Conservation (phyloP, 2,113 vertebrate species). For the Brachyistius frenatus region DNA sequence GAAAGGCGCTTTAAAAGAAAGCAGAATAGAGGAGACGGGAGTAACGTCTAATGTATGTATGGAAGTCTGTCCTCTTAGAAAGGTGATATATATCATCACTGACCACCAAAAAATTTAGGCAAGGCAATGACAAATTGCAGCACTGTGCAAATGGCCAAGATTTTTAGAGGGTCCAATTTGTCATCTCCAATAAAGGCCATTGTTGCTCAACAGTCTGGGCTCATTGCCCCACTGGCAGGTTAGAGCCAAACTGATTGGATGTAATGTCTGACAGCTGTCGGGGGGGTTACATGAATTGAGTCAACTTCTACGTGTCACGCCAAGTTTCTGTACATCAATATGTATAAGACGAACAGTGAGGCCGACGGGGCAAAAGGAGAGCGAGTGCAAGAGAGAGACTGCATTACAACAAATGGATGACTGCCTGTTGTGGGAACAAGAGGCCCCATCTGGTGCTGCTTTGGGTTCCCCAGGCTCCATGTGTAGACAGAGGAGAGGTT, state of each 20-base stretch:
- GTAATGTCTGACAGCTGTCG: constrained; percentile 84
- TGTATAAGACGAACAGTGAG: constrained; percentile 66
- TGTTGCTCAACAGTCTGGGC: constrained; percentile 75
- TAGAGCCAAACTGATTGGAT: constrained; percentile 76
- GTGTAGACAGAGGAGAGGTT: constrained; percentile 50
- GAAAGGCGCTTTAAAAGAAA: constrained; percentile 35
- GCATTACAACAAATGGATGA: constrained; percentile 63
- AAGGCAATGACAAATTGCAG: constrained; percentile 78
- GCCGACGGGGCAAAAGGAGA: constrained; percentile 15
- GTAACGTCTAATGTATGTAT: constrained; percentile 26
- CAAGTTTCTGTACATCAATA: constrained; percentile 78
- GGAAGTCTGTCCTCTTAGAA: constrained; percentile 41
- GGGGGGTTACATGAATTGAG: constrained; percentile 60
- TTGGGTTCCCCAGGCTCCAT: constrained; percentile 65
- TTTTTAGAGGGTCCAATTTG: constrained; percentile 80
- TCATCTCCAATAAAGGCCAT: constrained; percentile 80
- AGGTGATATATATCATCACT: constrained; percentile 49
- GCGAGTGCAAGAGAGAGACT: constrained; percentile 37
- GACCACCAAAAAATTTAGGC: constrained; percentile 56
- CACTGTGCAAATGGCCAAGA: constrained; percentile 54
- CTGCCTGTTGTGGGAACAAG: constrained; percentile 71
- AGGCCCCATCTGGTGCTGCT: constrained; percentile 74
- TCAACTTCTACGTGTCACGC: constrained; percentile 67
- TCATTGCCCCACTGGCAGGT: constrained; percentile 71
- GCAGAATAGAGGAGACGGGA: constrained; percentile 15